Conservation (phyloP, 2,888 invertebrate species). For the Spicauda simplicius region DNA sequence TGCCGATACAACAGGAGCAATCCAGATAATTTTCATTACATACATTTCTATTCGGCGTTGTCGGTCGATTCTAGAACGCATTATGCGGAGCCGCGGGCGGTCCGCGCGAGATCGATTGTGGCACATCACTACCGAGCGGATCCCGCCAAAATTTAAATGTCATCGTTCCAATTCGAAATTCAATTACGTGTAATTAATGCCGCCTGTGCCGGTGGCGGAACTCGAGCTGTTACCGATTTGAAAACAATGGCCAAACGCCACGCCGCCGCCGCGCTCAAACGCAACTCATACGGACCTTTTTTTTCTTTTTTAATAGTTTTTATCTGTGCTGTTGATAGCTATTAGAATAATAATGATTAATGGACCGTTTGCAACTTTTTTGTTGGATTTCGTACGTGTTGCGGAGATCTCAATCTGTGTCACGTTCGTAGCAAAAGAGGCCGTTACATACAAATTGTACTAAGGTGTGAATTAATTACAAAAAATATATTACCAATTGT, state of each 20-base stretch:
- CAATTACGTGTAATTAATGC: slow-evolving; percentile 87
- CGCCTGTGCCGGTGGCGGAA: slow-evolving; percentile 76
- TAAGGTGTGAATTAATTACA: slow-evolving; percentile 27
- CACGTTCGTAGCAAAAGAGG: slow-evolving; percentile 25
- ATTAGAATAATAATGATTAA: slow-evolving; percentile 51
- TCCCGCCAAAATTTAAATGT: slow-evolving; percentile 85
- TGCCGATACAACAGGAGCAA: slow-evolving; percentile 80
- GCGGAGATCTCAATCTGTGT: slow-evolving; percentile 45
- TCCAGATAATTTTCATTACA: slow-evolving; percentile 83
- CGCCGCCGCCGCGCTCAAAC: slow-evolving; percentile 69
- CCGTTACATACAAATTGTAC: slow-evolving; percentile 34
- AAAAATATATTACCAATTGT: slow-evolving; percentile 22
- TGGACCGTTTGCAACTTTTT: slow-evolving; percentile 41
- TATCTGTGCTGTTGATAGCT: slow-evolving; percentile 58
- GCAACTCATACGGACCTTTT: slow-evolving; percentile 60
- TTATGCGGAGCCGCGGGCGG: slow-evolving; percentile 78
- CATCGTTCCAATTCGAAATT: slow-evolving; percentile 88
- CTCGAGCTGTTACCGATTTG: slow-evolving; percentile 73
- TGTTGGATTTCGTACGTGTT: slow-evolving; percentile 33
- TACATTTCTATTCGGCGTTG: slow-evolving; percentile 79
- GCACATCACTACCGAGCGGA: slow-evolving; percentile 74
- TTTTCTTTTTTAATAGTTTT: slow-evolving; percentile 49
- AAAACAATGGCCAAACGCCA: slow-evolving; percentile 71
- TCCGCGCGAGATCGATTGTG: slow-evolving; percentile 73
- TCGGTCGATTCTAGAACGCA: slow-evolving; percentile 74